Evolutionary conservation across 2,113 vertebrate species (phyloP).

Genomic region (Sylvia atricapilla): DNA sequence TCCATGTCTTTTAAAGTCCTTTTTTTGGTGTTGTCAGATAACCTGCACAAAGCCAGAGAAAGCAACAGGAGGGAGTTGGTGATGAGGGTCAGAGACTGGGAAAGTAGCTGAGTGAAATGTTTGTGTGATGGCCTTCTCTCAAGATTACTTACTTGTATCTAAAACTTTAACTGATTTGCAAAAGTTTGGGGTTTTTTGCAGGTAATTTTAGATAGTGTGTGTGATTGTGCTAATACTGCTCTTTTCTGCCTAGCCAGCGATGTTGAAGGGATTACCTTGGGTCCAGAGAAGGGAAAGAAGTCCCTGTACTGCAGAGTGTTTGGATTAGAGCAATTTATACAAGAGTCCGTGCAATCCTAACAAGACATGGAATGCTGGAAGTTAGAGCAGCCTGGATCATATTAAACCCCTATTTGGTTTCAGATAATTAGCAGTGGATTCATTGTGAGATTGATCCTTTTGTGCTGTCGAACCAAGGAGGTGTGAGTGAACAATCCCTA

Average conservation of each 20-base stretch:
- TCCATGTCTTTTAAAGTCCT: not conserved
- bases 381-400: not conserved
- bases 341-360: not conserved
- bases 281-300: not conserved
- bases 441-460: not conserved
- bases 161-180: not conserved
- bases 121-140: not conserved
- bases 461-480: not conserved
- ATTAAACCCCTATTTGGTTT: not conserved
- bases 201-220: not conserved
- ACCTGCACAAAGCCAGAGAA: not conserved
- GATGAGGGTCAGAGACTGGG: not conserved
- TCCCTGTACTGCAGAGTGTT: not conserved
- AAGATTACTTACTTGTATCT: not conserved
- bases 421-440: not conserved
- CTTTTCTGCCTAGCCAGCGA: not conserved
- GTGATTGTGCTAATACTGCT: not conserved
- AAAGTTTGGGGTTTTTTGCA: not conserved
- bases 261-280: not conserved
- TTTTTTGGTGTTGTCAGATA: not conserved
- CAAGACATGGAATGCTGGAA: not conserved
- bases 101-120: not conserved
- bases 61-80: not conserved
- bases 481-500: not conserved
- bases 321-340: not conserved